Percentiles rank a stretch among this genome's conserved stretches.
Conservation (phyloP, 1,140 invertebrate species). For the Helicorthomorpha holstii region DNA sequence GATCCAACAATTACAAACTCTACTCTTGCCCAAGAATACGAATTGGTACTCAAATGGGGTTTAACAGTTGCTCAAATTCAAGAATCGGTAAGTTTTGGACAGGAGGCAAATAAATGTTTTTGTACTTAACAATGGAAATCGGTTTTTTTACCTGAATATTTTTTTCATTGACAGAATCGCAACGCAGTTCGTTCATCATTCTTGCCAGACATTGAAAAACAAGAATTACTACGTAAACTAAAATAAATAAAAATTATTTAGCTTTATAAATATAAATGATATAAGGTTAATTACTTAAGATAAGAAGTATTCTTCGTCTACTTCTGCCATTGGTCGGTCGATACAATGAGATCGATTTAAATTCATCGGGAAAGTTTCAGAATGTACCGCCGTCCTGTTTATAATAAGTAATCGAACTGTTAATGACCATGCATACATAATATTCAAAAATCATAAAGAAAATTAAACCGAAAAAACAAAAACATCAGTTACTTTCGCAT, state of each 20-base stretch:
- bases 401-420: too few species aligned
- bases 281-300: not conserved
- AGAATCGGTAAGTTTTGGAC: conserved; percentile 26
- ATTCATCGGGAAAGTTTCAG: not conserved
- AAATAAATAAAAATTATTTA: too few species aligned
- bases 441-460: too few species aligned
- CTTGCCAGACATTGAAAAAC: conserved; percentile 29
- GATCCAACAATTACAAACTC: conserved; percentile 37
- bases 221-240: conserved; percentile 23
- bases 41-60: conserved; percentile 28
- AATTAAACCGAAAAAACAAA: too few species aligned
- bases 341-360: not conserved
- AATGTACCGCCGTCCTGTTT: not conserved
- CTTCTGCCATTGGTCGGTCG: not conserved
- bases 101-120: conserved; percentile 5
- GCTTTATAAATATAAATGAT: too few species aligned
- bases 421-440: too few species aligned
- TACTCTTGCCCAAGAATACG: conserved; percentile 31
- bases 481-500: too few species aligned
- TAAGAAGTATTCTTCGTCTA: not conserved
- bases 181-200: conserved; percentile 32
- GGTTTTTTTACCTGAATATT: conserved; percentile 6
- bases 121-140: not conserved
- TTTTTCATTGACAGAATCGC: conserved; percentile 27
- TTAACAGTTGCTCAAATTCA: conserved; percentile 31